Conservation (phyloP, 1,140 invertebrate species). For the Coelopa frigida region DNA sequence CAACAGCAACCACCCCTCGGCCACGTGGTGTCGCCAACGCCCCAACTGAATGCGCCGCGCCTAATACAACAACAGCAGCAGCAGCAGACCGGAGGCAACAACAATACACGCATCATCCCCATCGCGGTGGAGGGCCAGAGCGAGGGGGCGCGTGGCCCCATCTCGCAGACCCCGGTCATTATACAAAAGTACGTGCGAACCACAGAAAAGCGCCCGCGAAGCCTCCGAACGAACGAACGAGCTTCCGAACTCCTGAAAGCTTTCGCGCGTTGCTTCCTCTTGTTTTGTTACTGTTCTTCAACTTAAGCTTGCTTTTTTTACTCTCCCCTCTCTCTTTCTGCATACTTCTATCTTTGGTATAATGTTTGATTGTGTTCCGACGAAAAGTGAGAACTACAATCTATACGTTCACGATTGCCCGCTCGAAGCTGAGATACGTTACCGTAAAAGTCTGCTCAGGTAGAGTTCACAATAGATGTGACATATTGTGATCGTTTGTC, state of each 20-base stretch:
- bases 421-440: constrained; percentile 42
- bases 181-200: constrained; percentile 39
- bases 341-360: constrained; percentile 6
- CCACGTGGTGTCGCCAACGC: constrained; percentile 17
- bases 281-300: constrained; percentile 1
- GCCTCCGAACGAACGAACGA: no score
- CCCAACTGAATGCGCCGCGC: constrained; percentile 18
- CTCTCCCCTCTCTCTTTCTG: constrained; percentile 8
- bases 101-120: constrained; percentile 34
- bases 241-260: neutral
- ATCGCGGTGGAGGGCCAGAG: constrained; percentile 31
- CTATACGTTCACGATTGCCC: constrained; percentile 42
- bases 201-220: no score
- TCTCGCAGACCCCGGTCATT: constrained; percentile 35
- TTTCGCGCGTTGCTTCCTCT: neutral
- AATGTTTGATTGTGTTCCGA: constrained; percentile 3
- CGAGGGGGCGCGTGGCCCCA: constrained; percentile 27
- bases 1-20: constrained; percentile 12
- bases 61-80: constrained; percentile 18
- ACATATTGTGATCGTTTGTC: no score
- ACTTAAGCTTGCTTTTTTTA: no score
- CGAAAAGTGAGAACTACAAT: constrained; percentile 39
- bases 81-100: constrained; percentile 19
- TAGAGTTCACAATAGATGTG: constrained; percentile 24
- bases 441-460: constrained; percentile 41